These are phyloP conservation scores for Epinotia bilunana DNA, from an alignment of 2,888 invertebrate genomes.

Conservation along the genomic window DNA sequence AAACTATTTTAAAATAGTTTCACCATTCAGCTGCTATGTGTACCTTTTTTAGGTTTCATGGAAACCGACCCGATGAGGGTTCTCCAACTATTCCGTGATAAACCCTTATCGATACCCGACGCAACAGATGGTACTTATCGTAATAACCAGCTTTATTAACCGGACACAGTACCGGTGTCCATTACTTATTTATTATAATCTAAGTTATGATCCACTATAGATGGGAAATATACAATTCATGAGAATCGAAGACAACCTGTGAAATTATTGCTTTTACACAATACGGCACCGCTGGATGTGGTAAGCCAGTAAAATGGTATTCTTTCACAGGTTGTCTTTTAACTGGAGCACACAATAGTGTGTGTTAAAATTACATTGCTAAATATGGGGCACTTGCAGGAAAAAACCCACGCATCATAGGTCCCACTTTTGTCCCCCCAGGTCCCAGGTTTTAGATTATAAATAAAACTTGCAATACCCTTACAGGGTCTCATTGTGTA, in stretches of 20 bases:
- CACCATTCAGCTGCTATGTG: too few relatives aligned
- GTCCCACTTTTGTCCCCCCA: too few relatives aligned
- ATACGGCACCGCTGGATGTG: neutral
- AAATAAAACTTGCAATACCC: too few relatives aligned
- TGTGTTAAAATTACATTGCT: too few relatives aligned
- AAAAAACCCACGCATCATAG: too few relatives aligned
- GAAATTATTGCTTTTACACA: neutral
- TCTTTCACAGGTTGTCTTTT: too few relatives aligned
- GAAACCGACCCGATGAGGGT: neutral
- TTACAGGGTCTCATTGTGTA: too few relatives aligned
- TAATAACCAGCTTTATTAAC: slow-evolving; percentile 25
- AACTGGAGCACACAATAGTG: too few relatives aligned
- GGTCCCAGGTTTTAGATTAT: too few relatives aligned
- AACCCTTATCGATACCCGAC: neutral
- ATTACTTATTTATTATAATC: slow-evolving; percentile 28
- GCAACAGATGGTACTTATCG: neutral
- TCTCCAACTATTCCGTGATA: neutral
- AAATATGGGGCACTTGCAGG: too few relatives aligned
- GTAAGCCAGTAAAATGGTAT: neutral
- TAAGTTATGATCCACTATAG: slow-evolving; percentile 13
- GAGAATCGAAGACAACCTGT: neutral
- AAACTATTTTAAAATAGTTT: too few relatives aligned
- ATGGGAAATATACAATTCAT: slow-evolving; percentile 14
- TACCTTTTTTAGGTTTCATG: neutral
- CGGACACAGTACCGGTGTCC: neutral